Conservation (phyloP, 2,113 vertebrate species). For the Phrynosoma blainvillii region DNA sequence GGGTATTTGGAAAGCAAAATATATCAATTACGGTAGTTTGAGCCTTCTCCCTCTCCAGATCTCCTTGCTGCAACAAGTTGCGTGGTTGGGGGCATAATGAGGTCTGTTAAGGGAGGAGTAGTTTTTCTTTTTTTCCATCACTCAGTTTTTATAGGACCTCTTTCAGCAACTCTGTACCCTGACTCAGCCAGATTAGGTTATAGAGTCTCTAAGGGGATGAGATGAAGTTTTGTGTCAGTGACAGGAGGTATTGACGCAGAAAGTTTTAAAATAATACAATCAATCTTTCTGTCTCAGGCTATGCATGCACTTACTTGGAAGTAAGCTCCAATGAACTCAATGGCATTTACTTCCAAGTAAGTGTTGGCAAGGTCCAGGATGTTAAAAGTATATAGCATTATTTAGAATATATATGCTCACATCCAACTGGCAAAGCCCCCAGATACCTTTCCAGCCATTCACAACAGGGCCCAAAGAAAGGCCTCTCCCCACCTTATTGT, state of each 20-base stretch:
- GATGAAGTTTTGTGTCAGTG: conserved; percentile 31
- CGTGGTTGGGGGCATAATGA: neutral
- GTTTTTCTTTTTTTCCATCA: neutral
- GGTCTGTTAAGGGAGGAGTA: conserved; percentile 16
- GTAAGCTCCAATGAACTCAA: conserved; percentile 1
- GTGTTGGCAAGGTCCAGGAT: neutral
- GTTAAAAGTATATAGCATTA: conserved; percentile 48
- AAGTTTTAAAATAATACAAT: conserved; percentile 49
- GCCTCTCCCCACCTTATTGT: conserved; percentile 31
- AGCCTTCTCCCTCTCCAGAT: neutral
- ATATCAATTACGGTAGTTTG: neutral
- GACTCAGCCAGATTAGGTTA: conserved; percentile 47
- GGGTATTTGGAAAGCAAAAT: conserved; percentile 9
- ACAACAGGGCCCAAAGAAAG: conserved; percentile 49
- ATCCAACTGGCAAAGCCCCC: conserved; percentile 45
- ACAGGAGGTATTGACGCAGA: conserved; percentile 25
- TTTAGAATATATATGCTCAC: conserved; percentile 23
- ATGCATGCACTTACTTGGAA: conserved; percentile 5
- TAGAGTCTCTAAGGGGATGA: conserved; percentile 42
- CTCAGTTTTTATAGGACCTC: conserved; percentile 33
- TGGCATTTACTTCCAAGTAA: conserved; percentile 9
- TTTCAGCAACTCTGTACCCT: conserved; percentile 43
- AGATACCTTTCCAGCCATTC: conserved; percentile 46
- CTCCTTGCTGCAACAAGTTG: neutral
- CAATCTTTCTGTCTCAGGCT: conserved; percentile 34